These are phyloP conservation scores for Leptosomus discolor DNA, from an alignment of 2,113 vertebrate genomes.

Conservation along the genomic window DNA sequence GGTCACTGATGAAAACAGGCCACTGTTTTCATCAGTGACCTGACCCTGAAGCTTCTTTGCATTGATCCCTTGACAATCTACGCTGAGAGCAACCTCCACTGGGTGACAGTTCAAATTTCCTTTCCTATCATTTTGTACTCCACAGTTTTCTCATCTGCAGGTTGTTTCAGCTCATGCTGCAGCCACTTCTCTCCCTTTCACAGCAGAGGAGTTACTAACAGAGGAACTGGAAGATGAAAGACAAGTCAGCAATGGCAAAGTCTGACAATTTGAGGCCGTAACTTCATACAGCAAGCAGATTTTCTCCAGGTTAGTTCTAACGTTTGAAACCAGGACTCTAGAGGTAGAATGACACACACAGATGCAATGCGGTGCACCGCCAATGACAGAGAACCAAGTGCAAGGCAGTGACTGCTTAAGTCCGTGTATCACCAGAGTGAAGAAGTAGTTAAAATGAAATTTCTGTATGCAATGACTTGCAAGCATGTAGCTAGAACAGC, in stretches of 20 bases:
- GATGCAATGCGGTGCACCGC: fast-evolving
- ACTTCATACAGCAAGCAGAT: background rate
- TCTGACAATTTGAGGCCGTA: background rate
- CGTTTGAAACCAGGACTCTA: background rate
- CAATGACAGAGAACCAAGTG: background rate
- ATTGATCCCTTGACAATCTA: background rate
- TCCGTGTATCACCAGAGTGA: background rate
- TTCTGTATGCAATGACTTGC: background rate
- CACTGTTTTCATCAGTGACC: background rate
- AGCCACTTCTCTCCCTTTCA: background rate
- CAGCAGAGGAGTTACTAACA: background rate
- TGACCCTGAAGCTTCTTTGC: background rate
- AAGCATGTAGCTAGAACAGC: background rate
- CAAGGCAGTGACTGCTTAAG: background rate
- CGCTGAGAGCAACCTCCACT: background rate
- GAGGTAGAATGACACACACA: background rate
- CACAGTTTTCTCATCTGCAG: background rate
- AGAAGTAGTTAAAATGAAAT: background rate
- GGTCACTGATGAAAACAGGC: background rate
- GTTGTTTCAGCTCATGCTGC: background rate
- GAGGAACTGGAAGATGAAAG: background rate
- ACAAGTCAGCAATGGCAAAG: background rate
- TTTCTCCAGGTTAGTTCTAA: background rate
- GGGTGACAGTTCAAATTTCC: background rate
- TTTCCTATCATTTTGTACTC: background rate